phyloP scores from a whole-genome alignment of 2,888 invertebrate genomes.

The Drosophila aldrichi region DNA sequence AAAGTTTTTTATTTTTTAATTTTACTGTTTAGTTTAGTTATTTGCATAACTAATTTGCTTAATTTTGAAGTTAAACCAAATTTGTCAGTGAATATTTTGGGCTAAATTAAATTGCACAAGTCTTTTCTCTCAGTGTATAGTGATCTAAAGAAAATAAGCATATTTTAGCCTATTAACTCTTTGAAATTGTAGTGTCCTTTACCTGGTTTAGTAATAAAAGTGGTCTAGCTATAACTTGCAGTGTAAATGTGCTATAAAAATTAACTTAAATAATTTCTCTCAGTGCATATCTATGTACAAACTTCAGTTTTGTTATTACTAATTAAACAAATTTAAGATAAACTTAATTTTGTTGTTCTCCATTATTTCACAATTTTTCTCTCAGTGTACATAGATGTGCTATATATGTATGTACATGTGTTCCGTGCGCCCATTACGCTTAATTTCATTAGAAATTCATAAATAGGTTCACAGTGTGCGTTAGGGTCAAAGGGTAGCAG shows the following conservation, averaged over 20 bases:
- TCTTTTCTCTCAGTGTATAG: not conserved
- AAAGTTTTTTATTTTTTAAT: no score
- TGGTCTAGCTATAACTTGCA: no score
- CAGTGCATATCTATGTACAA: not conserved
- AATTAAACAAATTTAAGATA: not conserved
- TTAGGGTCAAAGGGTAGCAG: conserved; percentile 9
- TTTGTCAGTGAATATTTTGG: no score
- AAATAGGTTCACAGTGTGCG: conserved; percentile 59
- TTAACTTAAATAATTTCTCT: not conserved
- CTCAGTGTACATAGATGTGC: conserved; percentile 10
- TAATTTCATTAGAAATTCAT: conserved; percentile 85
- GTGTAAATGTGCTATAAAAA: no score
- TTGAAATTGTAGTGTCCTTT: no score
- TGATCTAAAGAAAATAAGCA: not conserved
- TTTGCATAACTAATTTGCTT: not conserved
- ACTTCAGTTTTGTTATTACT: not conserved
- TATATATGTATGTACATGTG: conserved; percentile 5
- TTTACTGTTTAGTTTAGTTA: no score
- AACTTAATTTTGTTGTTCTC: no score
- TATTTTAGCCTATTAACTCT: no score
- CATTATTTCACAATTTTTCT: not conserved
- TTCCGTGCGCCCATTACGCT: conserved; percentile 64
- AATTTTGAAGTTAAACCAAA: not conserved
- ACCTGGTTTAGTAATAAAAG: no score
- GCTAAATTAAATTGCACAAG: not conserved